Base-by-base conservation (phyloP, 2,797 vertebrate species). In the Rhincodon typus region DNA sequence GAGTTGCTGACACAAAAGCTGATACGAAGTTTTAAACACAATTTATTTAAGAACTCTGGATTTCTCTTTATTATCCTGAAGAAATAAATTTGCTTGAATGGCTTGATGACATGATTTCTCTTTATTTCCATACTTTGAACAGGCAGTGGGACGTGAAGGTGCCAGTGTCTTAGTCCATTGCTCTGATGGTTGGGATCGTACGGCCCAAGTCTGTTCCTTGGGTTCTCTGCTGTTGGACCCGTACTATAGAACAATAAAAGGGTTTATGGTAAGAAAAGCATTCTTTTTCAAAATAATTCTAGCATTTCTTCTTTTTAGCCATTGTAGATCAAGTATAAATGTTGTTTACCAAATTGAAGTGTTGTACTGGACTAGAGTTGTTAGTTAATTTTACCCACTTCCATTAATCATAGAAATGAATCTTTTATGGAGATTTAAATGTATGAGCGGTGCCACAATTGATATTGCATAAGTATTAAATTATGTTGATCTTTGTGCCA, bases 181-280 rank as follows among this genome's bases (percentile, higher is more conserved):
- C 96, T 99, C 99, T 19, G 99, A 99, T 2, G 99, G 99, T 53
- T 99, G 99, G 99, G 99, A 99, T 96, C 97, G 99, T 96, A 99
- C 99, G 0, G 98, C 99, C 27, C 99, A 99, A 96, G 99, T 99
- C 84, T 99, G 99, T 96, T 98, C 99, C 0, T 98, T 99, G 96
- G 99, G 99, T 46, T 97, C 98, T 23, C 98, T 99, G 95, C 97
- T 99, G n/a, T 97, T 99, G 97, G 99, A 99, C 96, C 98, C 99
- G 30, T 99, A 99, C 97, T 99, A 99, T 96, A 98, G 99, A 96
- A 99, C 99, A 90, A 97, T 99, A 97, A 99, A 98, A 97, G 99
- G 99, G 97, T 99, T 99, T 96, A 99, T 99, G 99, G 99, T 99
- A 97, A 97, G 97, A 8, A 69, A 53, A 34, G 42, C 4, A 74